A percentile compares a stretch with the other conserved stretches of the same genome.
Evolutionary conservation across 2,888 invertebrate species (phyloP).

Genomic region (Stomorhina lunata): DNA sequence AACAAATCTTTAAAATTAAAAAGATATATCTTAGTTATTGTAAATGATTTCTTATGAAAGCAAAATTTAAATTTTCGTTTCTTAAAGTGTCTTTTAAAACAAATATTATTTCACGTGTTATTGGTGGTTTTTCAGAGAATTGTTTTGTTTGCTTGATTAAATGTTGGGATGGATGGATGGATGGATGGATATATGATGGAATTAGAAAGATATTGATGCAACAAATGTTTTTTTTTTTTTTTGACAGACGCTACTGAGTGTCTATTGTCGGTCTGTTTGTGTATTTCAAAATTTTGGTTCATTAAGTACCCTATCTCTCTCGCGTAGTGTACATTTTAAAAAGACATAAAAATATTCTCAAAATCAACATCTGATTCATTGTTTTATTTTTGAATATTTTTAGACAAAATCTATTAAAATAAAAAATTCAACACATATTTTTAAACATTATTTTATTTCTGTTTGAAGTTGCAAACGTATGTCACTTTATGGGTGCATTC

Average conservation of each 20-base stretch:
- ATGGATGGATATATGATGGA: too few species aligned
- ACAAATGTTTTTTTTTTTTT: conserved; percentile 13
- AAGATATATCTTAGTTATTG: too few species aligned
- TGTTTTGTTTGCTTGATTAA: background rate
- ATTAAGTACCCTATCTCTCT: conserved; percentile 19
- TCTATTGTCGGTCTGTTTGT: background rate
- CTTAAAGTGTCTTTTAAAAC: conserved; percentile 23
- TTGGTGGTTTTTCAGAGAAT: too few species aligned
- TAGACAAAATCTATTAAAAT: background rate
- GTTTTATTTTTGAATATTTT: background rate
- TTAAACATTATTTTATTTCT: background rate
- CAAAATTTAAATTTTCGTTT: background rate
- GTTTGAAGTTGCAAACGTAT: conserved; percentile 7
- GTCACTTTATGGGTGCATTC: background rate
- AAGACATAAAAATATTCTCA: too few species aligned
- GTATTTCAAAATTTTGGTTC: conserved; percentile 12
- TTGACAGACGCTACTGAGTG: background rate
- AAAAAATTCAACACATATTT: conserved; percentile 22
- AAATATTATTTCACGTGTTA: conserved; percentile 61
- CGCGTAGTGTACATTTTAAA: background rate
- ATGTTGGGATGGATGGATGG: too few species aligned
- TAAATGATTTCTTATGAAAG: background rate
- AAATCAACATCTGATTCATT: background rate
- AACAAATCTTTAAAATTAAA: too few species aligned
- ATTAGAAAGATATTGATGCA: conserved; percentile 5